These are phyloP conservation scores for Euura lappo DNA, from an alignment of 1,140 invertebrate species.

Conservation along the genomic window DNA sequence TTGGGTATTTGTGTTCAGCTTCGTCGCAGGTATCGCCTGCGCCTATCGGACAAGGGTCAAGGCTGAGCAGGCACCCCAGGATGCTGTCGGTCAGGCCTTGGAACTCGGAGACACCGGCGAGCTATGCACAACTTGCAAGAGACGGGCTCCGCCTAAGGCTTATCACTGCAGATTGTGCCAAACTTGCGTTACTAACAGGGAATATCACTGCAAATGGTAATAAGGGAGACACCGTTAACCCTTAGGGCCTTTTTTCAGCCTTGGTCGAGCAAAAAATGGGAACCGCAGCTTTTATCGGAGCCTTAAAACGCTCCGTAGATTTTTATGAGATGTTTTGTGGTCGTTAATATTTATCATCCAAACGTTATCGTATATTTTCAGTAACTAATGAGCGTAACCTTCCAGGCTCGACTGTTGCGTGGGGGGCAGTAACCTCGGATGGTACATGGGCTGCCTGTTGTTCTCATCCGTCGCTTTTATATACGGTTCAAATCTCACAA, in stretches of 20 bases:
- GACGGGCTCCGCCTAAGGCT: slow-evolving; percentile 44
- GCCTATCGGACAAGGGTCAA: slow-evolving; percentile 65
- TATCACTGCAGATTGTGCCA: slow-evolving; percentile 55
- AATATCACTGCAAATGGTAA: slow-evolving; percentile 59
- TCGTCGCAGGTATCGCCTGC: slow-evolving; percentile 64
- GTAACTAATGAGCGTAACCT: slow-evolving; percentile 20
- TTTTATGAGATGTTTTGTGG: too few relatives aligned
- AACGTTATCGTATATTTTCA: slow-evolving; percentile 27
- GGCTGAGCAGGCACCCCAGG: slow-evolving; percentile 50
- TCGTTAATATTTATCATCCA: too few relatives aligned
- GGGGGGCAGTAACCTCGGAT: slow-evolving; percentile 67
- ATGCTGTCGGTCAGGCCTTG: slow-evolving; percentile 38
- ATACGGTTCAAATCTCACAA: slow-evolving; percentile 72
- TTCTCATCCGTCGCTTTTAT: slow-evolving; percentile 66
- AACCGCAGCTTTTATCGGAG: too few relatives aligned
- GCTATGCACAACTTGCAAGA: slow-evolving; percentile 50
- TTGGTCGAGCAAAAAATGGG: too few relatives aligned
- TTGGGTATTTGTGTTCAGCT: slow-evolving; percentile 65
- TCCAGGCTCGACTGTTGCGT: slow-evolving; percentile 77
- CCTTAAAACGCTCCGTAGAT: too few relatives aligned
- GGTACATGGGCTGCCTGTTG: slow-evolving; percentile 67
- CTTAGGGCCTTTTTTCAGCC: too few relatives aligned
- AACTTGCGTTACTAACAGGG: slow-evolving; percentile 50
- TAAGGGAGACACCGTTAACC: not conserved
- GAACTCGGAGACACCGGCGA: slow-evolving; percentile 54